A percentile compares a stretch with the other conserved stretches of the same genome.
Conservation (phyloP, 2,888 invertebrate genomes). For the Diloba caeruleocephala region DNA sequence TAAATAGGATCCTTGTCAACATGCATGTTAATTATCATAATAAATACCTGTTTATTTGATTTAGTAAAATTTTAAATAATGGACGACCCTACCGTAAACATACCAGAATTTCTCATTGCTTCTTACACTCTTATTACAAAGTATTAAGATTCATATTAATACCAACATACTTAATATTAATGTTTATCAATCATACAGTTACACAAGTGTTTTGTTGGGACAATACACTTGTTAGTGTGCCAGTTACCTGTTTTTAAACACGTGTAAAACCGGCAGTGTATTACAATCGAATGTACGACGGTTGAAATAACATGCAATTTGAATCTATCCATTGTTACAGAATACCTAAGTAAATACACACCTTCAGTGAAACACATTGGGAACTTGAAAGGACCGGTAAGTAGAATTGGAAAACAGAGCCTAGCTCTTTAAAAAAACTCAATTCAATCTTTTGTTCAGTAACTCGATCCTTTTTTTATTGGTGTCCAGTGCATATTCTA, state of each 20-base stretch:
- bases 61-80: not conserved
- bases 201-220: constrained; percentile 55
- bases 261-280: constrained; percentile 18
- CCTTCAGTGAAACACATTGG: not conserved
- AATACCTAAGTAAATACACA: constrained; percentile 2
- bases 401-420: no score
- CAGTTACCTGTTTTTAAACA: constrained; percentile 51
- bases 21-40: no score
- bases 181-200: constrained; percentile 49
- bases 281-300: constrained; percentile 27
- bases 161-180: constrained; percentile 13
- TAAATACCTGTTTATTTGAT: not conserved
- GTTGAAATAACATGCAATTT: constrained; percentile 28
- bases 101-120: not conserved
- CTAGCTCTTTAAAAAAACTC: no score
- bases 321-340: constrained; percentile 12
- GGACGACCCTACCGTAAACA: constrained; percentile 29
- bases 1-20: no score
- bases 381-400: not conserved
- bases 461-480: no score
- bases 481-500: no score
- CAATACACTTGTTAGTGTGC: constrained; percentile 52
- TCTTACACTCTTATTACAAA: constrained; percentile 20
- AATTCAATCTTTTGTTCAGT: no score
- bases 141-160: constrained; percentile 24